These are phyloP conservation scores for Hoplostethus atlanticus DNA, from an alignment of 2,797 vertebrate species.

Conservation along the genomic window DNA sequence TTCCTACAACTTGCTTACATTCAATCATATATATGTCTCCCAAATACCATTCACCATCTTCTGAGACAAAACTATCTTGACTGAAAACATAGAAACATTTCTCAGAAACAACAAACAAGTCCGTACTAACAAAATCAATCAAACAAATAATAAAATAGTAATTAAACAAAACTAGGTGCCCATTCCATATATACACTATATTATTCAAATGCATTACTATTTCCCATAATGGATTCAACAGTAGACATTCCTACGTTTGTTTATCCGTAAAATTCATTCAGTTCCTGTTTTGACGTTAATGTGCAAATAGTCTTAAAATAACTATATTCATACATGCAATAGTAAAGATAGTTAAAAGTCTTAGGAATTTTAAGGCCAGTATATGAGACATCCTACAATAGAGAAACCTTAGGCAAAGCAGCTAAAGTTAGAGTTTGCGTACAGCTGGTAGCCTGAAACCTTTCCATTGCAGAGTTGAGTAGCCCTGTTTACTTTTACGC, in stretches of 20 bases:
- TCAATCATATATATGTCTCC: constrained; percentile 38
- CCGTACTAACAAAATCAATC: constrained; percentile 68
- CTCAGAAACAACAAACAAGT: constrained; percentile 71
- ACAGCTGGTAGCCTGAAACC: constrained; percentile 75
- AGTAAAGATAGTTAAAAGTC: constrained; percentile 81
- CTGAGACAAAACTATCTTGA: constrained; percentile 55
- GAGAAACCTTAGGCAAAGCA: constrained; percentile 77
- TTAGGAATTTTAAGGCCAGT: constrained; percentile 84
- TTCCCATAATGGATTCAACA: constrained; percentile 72
- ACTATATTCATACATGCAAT: constrained; percentile 84
- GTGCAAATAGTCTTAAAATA: constrained; percentile 88
- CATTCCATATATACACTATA: constrained; percentile 76
- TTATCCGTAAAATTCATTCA: constrained; percentile 75
- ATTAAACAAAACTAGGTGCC: constrained; percentile 74
- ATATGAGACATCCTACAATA: constrained; percentile 79
- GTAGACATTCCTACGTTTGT: constrained; percentile 78
- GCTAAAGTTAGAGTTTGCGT: constrained; percentile 73
- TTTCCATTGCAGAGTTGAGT: constrained; percentile 67
- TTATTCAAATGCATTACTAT: constrained; percentile 76
- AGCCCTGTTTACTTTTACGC: constrained; percentile 69
- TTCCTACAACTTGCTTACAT: constrained; percentile 49
- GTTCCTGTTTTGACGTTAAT: constrained; percentile 80
- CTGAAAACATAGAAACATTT: constrained; percentile 70
- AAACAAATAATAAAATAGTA: constrained; percentile 64
- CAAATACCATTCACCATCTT: constrained; percentile 48